phyloP scores from a whole-genome alignment of 2,797 vertebrate genomes.

The Aratinga solstitialis region DNA sequence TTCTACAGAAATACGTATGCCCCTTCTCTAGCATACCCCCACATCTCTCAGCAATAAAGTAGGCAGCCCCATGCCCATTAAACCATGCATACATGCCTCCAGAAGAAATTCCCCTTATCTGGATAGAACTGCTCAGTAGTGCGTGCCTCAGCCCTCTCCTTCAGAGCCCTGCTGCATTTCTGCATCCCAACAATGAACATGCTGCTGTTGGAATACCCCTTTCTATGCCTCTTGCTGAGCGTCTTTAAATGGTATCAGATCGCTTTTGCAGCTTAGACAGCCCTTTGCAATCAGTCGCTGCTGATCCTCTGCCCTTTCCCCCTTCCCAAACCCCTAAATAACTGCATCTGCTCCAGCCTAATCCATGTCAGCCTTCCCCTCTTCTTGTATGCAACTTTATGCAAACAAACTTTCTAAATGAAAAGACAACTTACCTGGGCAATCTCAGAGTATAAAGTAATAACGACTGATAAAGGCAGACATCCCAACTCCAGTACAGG shows the following conservation, averaged over 20 bases:
- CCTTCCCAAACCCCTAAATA: conserved; percentile 18
- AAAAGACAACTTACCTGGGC: conserved; percentile 42
- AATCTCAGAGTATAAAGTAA: neutral
- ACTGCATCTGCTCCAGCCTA: neutral
- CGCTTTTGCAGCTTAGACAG: neutral
- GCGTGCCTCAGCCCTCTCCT: conserved; percentile 8
- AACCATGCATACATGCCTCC: conserved; percentile 9
- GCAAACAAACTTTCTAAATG: conserved; percentile 44
- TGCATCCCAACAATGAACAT: conserved; percentile 59
- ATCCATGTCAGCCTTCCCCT: neutral
- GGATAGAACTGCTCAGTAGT: conserved; percentile 39
- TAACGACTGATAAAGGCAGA: conserved; percentile 25
- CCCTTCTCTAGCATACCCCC: neutral
- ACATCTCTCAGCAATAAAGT: neutral
- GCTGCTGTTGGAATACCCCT: conserved; percentile 46
- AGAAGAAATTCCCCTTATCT: conserved; percentile 18
- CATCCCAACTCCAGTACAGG: conserved; percentile 18
- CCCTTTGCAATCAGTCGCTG: neutral
- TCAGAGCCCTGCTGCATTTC: conserved; percentile 45
- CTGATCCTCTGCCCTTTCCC: conserved; percentile 14
- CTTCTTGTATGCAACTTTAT: neutral
- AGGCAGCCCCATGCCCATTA: conserved; percentile 44
- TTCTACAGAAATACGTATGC: neutral
- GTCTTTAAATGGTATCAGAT: conserved; percentile 14
- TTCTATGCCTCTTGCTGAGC: conserved; percentile 24